Evolutionary conservation across 2,113 vertebrate species (phyloP).

Genomic region (Engraulis encrasicolus): DNA sequence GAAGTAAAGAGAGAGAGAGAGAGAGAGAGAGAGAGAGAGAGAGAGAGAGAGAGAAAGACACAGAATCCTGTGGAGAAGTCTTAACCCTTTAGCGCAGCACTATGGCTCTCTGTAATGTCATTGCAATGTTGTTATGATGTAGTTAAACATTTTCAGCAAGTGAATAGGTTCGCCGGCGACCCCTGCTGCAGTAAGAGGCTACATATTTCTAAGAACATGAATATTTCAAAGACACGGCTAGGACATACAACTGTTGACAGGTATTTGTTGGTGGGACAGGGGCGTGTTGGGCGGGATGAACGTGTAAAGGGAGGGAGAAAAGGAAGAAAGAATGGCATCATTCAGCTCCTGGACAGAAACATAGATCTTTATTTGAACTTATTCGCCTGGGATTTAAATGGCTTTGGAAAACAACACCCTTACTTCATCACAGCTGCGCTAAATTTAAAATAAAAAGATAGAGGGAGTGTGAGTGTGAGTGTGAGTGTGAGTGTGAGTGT

Average conservation of each 20-base stretch:
- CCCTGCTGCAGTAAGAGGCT: no score
- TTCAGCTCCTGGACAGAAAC: neutral
- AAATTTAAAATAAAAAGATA: neutral
- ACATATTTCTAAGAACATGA: constrained; percentile 55
- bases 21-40: neutral
- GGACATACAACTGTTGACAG: neutral
- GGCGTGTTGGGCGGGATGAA: no score
- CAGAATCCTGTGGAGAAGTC: constrained; percentile 1
- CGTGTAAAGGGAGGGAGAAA: no score
- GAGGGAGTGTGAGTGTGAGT: neutral
- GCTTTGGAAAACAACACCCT: neutral
- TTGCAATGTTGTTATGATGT: no score
- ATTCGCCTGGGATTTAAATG: neutral
- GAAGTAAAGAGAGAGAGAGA: neutral
- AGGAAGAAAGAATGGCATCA: neutral
- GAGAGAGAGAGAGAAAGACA: neutral
- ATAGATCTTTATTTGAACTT: neutral
- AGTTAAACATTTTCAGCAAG: no score
- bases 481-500: neutral
- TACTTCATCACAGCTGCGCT: neutral
- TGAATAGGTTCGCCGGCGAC: no score
- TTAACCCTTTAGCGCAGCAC: no score
- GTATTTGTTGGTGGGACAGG: neutral
- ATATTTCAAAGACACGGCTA: constrained; percentile 53
- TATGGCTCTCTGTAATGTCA: no score